Conservation (phyloP, 2,888 invertebrate species). For the Dryadula phaetusa region DNA sequence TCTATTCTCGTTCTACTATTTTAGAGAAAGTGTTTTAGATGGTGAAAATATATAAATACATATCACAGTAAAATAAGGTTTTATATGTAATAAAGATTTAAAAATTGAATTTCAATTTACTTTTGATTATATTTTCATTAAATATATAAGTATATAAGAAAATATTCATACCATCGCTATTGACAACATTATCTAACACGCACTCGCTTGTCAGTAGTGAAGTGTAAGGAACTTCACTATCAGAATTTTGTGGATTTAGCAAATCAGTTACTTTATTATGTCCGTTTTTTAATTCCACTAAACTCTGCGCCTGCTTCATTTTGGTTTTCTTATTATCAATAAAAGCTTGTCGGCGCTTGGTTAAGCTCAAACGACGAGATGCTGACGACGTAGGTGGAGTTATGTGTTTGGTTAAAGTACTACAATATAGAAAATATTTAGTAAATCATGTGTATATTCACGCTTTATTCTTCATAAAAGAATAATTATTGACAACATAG, state of each 20-base stretch:
- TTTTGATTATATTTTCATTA: too few relatives aligned
- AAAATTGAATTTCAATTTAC: too few relatives aligned
- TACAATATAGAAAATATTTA: slow-evolving; percentile 55
- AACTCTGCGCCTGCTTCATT: slow-evolving; percentile 70
- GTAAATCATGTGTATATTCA: too few relatives aligned
- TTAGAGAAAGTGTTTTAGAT: too few relatives aligned
- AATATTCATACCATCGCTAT: slow-evolving; percentile 66
- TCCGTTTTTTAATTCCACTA: slow-evolving; percentile 69
- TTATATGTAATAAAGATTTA: too few relatives aligned
- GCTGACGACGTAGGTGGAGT: slow-evolving; percentile 83
- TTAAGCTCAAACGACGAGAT: slow-evolving; percentile 62
- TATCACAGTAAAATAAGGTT: too few relatives aligned
- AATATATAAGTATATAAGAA: neutral
- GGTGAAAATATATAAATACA: too few relatives aligned
- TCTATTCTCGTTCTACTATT: too few relatives aligned
- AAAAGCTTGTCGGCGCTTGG: slow-evolving; percentile 71
- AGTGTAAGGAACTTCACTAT: slow-evolving; percentile 74
- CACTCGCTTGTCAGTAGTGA: slow-evolving; percentile 73
- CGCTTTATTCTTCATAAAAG: too few relatives aligned
- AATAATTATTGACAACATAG: too few relatives aligned
- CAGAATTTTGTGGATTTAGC: slow-evolving; percentile 69
- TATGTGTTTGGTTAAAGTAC: slow-evolving; percentile 89
- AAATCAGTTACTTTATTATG: slow-evolving; percentile 64
- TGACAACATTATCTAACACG: slow-evolving; percentile 69
- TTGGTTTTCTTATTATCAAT: slow-evolving; percentile 72